Evolutionary conservation across 2,797 vertebrate species (phyloP), one percentile per base, ranked within the genome.

Genomic region (Mormyrus proboscirostris): DNA sequence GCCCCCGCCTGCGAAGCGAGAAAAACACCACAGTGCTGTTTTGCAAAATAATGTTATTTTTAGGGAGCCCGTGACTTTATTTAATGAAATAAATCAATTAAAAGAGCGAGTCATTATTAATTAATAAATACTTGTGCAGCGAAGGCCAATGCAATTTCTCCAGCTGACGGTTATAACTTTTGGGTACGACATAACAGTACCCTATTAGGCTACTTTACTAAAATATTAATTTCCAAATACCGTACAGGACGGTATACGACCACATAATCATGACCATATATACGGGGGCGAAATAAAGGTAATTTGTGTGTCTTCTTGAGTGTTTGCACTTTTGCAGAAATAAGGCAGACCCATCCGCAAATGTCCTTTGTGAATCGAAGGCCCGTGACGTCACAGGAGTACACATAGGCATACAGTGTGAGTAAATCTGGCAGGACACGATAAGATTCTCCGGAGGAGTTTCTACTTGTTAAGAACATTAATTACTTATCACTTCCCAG

Each of bases 361-460:
- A 47, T 47, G 53, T 92, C 92, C 87, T 91, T 82, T 92, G 91
- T 93, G 91, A 93, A 93, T 92, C 92, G 90, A 90, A 91, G 87
- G 90, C 90, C 88, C 29, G 29, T 96, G 95, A 96, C 94, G 95
- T 96, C 96, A 96, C 88, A 62, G 90, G 91, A 57, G 22, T 51
- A 90, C 41, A 82, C 73, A 95, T 94, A 95, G 95, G 93, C 94
- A 95, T 93, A 59, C 53, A 89, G 44, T 59, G 12, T 44, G 44
- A 93, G 93, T 92, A 93, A 92, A 94, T 93, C 94, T 96, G 96
- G 94, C 92, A 90, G 90, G 92, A 91, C 92, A 92, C 90, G 95
- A 96, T 96, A 96, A 96, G 94, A 94, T 93, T 93, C 94, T 95
- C 90, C 91, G 90, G 93, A 95, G 95, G 93, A 96, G 96, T 94